Base-by-base conservation (phyloP, 2,888 invertebrate species). In the Apoderus coryli region DNA sequence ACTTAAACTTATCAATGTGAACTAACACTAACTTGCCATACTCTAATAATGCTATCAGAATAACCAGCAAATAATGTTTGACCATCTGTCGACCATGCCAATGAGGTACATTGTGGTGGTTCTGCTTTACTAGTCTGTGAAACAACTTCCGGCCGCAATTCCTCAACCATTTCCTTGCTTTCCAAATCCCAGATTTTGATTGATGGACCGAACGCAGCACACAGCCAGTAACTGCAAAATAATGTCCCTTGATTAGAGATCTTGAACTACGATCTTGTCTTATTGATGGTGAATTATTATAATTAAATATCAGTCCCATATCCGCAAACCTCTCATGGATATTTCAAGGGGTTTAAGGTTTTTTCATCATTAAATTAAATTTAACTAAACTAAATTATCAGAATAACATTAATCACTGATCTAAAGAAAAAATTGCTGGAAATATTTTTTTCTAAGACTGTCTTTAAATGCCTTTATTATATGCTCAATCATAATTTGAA, bases 161-260 rank as follows among this genome's bases (percentile, higher is more conserved):
- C 96, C 60, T 98, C 96, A 44, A 98, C 95, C 73, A 95, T 89
- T 59, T 92, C 89, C 71, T 98, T 98, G 65, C 89, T 92, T 66
- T 98, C 96, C 62, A 98, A 71, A 69, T 99, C 96, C 96, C 96
- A 98, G 58, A 98, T 96, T 66, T 93, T 95, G 59, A 98, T 95
- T 47, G 84, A 82, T 41, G 93, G 88, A 48, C 96, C 96, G 52
- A 88, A 95, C 12, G 98, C 98, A 53, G 95, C 98, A 61, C 98
- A 98, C 42, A 99, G 72, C 98, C 98, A 98, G 57, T 98, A 98
- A 55, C 58, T 58, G 29, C 3, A 48, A 43, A 27, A n/a, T n/a
- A n/a, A n/a, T n/a, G n/a, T n/a, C n/a, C n/a, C n/a, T n/a, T n/a
- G n/a, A n/a, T n/a, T n/a, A n/a, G n/a, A n/a, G n/a, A n/a, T n/a